Base-by-base conservation (phyloP, 2,797 vertebrate species). In the Danio choprae region DNA sequence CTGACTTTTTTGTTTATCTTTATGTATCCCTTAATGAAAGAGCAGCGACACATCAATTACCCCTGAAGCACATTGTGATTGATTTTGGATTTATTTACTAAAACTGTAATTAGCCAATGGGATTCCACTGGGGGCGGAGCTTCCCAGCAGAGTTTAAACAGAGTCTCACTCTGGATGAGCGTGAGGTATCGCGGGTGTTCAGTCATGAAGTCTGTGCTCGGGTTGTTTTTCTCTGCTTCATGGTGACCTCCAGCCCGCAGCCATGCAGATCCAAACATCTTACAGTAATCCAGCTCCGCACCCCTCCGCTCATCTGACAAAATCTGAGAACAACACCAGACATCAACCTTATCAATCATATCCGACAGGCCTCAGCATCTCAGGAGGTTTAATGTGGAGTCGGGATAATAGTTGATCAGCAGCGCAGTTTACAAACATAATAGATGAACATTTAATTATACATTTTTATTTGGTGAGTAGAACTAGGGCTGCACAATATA, bases 261-360 rank as follows among this genome's bases (percentile, higher is more conserved):
- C 97, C 97, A 99, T 29, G 94, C 94, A 3, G 81, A 89, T 2
- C 96, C 97, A 81, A 96, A 99, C 89, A 93, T 94, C 90, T 96
- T 99, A 6, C 95, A 91, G 87, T 99, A 99, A 86, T 98, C 97
- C 0, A 96, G 93, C 92, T 99, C 98, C 4, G 97, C 96, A 81
- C 96, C 96, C 83, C 84, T 94, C 84, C 97, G 87, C 73, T 98
- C 97, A 4, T 94, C 90, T 0, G 86, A 84, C 2, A 76, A 44
- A 78, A 99, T 89, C 96, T 98, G 85, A 75, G 46, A 36, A 15
- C 8, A 40, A 65, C 40, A 48, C 20, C 20, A 16, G 16, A 43
- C 36, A 62, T 1, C 29, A 29, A 51, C 22, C 15, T 55, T 55
- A 8, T 20, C 18, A 55, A 4, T 20, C 3, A 20, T 59, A 4